Percentiles rank a stretch among this genome's conserved stretches.
Conservation (phyloP, 2,888 invertebrate genomes). For the Megastigmus dorsalis region DNA sequence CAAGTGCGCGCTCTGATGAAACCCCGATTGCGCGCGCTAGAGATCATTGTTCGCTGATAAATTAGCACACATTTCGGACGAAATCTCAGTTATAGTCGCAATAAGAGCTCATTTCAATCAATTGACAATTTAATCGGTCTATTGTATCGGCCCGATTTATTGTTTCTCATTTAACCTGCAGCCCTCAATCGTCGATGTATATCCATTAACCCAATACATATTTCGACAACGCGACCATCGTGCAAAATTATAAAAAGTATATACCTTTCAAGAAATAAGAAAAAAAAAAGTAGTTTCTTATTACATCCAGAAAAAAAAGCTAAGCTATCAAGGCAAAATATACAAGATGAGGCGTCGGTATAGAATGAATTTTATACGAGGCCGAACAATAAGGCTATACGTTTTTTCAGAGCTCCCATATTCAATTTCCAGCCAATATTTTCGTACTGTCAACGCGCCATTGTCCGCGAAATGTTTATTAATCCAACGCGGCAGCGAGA, state of each 20-base stretch:
- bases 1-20: neutral
- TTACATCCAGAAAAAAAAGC: too few relatives aligned
- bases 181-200: too few relatives aligned
- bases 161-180: too few relatives aligned
- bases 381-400: slow-evolving; percentile 15
- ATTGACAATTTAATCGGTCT: slow-evolving; percentile 36
- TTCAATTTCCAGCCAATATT: slow-evolving; percentile 46
- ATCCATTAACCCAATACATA: neutral
- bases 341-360: neutral
- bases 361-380: neutral
- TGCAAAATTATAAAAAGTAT: too few relatives aligned
- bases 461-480: slow-evolving; percentile 50
- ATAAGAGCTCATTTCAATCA: slow-evolving; percentile 31
- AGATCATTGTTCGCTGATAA: slow-evolving; percentile 48
- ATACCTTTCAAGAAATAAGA: neutral
- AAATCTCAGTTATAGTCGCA: slow-evolving; percentile 13
- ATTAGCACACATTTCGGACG: slow-evolving; percentile 24
- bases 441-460: slow-evolving; percentile 39
- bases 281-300: too few relatives aligned
- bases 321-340: too few relatives aligned
- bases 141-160: slow-evolving; percentile 11
- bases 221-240: neutral
- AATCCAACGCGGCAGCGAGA: slow-evolving; percentile 6
- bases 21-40: slow-evolving; percentile 23
- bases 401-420: slow-evolving; percentile 9